Evolutionary conservation across 2,888 invertebrate species (phyloP).

Genomic region (Linnaemya vulpina): DNA sequence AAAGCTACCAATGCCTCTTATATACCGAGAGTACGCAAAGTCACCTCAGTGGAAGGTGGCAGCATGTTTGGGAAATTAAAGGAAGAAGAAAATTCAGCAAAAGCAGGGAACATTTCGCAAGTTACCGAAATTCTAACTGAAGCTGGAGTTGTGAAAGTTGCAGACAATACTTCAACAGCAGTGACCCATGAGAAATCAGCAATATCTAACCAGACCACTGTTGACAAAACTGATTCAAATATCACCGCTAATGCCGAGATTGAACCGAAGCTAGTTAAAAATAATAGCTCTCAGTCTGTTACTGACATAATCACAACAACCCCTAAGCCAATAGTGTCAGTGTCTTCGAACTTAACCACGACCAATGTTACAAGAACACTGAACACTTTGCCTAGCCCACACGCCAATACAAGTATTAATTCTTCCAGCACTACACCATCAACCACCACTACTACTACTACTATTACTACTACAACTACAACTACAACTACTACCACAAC

Average conservation of each 20-base stretch:
- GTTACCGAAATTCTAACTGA: constrained; percentile 19
- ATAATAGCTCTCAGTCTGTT: background rate
- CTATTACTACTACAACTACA: constrained; percentile 75
- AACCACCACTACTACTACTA: constrained; percentile 72
- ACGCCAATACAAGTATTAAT: background rate
- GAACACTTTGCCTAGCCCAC: background rate
- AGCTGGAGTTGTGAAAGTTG: constrained; percentile 4
- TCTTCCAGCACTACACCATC: background rate
- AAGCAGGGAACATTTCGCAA: background rate
- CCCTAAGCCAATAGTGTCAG: background rate
- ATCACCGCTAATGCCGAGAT: background rate
- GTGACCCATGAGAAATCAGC: background rate
- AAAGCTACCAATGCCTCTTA: constrained; percentile 38
- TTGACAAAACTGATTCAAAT: constrained; percentile 2
- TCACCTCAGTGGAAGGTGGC: constrained; percentile 46
- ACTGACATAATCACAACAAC: background rate
- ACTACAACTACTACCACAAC: constrained; percentile 78
- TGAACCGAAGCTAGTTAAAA: background rate
- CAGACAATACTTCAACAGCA: background rate
- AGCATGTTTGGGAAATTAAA: background rate
- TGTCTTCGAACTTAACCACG: background rate
- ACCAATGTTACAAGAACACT: background rate
- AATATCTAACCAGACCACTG: background rate
- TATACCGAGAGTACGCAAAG: constrained; percentile 53
- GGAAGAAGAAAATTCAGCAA: background rate